Base-by-base conservation (phyloP, 92 coral and sea anemone species). In the Porites cylindrica region DNA sequence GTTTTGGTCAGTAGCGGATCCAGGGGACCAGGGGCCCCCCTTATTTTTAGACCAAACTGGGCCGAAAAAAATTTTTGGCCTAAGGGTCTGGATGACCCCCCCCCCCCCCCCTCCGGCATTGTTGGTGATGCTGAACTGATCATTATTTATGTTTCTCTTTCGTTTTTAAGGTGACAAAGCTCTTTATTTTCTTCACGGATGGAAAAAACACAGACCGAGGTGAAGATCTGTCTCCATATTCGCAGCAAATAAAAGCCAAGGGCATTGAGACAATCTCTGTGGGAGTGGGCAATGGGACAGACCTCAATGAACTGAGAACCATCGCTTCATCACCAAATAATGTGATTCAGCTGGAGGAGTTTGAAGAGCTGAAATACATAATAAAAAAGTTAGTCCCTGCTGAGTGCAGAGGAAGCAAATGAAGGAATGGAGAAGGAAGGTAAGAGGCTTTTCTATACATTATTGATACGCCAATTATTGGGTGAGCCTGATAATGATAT, bases 151-250 rank as follows among this genome's bases (percentile, higher is more conserved):
- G 66, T 24, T 51, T 66, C 60, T 13, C 58, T 23, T 77, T 67
- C 20, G 4, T 10, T 70, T 20, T 7, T 3, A 9, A 85, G 61
- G 85, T 81, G 74, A 86, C 80, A 70, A 95, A 95, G 18, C 73
- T 95, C 76, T 91, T 95, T n/a, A 75, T 95, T 67, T 86, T 95
- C 72, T 78, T 95, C 79, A 95, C 98, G 17, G 98, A 95, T 70
- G 98, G 98, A 1, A 75, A 11, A 23, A 93, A 95, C 77, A 51
- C 93, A 9, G 67, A 63, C 8, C 19, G 12, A 14, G 16, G 18
- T 1, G 83, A 66, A 2, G 43, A 73, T 1, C 64, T 85, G 54
- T 58, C 83, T 18, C 19, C 6, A 17, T 64, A 56, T 43, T 38
- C 93, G 4, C 76, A 24, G 10, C 59, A 51, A 19, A 61, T 90